Conservation (phyloP, 2,888 invertebrate species). For the Aphrophora alni region DNA sequence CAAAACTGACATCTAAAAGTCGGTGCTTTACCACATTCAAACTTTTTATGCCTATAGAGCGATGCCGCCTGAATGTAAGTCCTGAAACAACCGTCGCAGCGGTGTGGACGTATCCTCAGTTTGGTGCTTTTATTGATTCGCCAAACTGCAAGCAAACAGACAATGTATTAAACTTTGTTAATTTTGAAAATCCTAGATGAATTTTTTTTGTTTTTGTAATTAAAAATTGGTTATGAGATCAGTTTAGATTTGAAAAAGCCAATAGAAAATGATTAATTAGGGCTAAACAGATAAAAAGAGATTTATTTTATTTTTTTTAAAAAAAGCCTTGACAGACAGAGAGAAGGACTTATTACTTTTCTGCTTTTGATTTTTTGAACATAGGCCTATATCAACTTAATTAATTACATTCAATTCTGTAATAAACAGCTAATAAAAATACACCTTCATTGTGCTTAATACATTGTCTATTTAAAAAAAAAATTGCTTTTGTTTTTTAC, state of each 20-base stretch:
- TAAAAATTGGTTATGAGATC: neutral
- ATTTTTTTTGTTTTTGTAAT: neutral
- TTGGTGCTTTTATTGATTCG: neutral
- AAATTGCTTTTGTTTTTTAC: neutral
- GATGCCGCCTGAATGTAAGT: constrained; percentile 36
- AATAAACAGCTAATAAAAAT: neutral
- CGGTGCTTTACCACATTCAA: constrained; percentile 50
- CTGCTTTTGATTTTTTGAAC: neutral
- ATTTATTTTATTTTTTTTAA: neutral
- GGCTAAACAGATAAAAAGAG: too few species aligned
- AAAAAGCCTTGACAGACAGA: neutral
- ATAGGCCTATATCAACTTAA: neutral
- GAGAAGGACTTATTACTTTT: neutral
- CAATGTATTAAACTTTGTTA: neutral
- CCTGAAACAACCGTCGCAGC: constrained; percentile 34
- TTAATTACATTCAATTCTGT: neutral
- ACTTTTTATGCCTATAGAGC: constrained; percentile 54
- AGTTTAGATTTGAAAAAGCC: neutral
- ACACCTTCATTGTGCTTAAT: neutral
- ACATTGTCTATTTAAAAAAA: neutral
- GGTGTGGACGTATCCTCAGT: constrained; percentile 25
- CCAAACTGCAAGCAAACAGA: constrained; percentile 9
- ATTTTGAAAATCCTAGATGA: neutral
- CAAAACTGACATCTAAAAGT: constrained; percentile 55
- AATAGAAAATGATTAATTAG: neutral